These are phyloP conservation scores for Amyelois transitella DNA, from an alignment of 1,140 invertebrate genomes.

Conservation along the genomic window DNA sequence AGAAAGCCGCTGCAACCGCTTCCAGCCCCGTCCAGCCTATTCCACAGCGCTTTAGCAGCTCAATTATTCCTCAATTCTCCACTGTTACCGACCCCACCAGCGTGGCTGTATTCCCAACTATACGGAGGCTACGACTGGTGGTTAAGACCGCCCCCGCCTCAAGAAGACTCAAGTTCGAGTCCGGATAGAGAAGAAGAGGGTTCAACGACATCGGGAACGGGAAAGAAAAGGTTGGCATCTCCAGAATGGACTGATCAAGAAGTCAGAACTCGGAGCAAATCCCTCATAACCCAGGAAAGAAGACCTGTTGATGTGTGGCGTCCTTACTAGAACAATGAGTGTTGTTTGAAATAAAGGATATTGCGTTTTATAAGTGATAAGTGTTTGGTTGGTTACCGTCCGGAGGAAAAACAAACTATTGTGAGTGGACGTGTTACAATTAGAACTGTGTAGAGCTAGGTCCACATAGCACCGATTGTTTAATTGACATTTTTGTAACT, in stretches of 20 bases:
- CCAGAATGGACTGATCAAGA: conserved; percentile 59
- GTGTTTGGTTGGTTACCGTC: conserved; percentile 37
- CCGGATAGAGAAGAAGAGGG: conserved; percentile 61
- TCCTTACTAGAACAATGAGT: conserved; percentile 64
- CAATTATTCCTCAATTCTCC: conserved; percentile 82
- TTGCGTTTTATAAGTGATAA: neutral
- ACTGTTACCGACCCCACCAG: conserved; percentile 80
- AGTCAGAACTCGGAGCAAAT: conserved; percentile 63
- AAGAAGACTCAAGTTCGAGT: conserved; percentile 62
- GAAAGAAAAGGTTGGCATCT: conserved; percentile 63
- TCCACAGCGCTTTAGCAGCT: conserved; percentile 80
- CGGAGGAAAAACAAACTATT: conserved; percentile 6
- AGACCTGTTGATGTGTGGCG: conserved; percentile 76
- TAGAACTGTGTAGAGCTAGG: neutral
- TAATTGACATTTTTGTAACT: conserved; percentile 13
- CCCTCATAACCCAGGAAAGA: conserved; percentile 58
- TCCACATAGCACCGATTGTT: neutral
- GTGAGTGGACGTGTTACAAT: neutral
- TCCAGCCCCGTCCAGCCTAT: conserved; percentile 70
- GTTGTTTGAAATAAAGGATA: conserved; percentile 22
- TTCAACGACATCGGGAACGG: conserved; percentile 59
- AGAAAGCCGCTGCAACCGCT: conserved; percentile 65
- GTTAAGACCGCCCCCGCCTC: conserved; percentile 71
- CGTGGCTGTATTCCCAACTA: conserved; percentile 83
- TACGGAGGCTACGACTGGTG: conserved; percentile 80